Conservation (phyloP, 64 coral and sea anemone species). For the Montipora foliosa region DNA sequence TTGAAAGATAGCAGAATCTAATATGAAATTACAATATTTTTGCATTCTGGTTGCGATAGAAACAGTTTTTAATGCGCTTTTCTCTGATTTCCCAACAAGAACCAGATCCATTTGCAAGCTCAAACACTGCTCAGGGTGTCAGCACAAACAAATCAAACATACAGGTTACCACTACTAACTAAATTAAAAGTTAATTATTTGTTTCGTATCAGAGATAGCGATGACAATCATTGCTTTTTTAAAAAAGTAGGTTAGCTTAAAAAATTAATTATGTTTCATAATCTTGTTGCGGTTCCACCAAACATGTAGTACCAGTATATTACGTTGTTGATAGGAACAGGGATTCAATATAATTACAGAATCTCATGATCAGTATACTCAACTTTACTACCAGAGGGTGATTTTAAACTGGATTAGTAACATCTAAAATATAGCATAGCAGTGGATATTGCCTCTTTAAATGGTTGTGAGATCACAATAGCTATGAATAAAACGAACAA, state of each 20-base stretch:
- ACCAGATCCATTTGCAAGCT: not conserved
- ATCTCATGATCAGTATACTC: not conserved
- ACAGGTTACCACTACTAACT: not conserved
- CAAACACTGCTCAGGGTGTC: not conserved
- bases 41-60: not conserved
- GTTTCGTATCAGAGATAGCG: not conserved
- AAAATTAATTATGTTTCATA: not conserved
- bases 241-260: not conserved
- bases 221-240: not conserved
- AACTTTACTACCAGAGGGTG: not conserved
- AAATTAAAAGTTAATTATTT: not conserved
- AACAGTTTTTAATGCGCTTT: not conserved
- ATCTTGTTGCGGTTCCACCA: not conserved
- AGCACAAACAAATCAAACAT: not conserved
- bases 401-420: not conserved
- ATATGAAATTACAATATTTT: not conserved
- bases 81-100: not conserved
- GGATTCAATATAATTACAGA: not conserved
- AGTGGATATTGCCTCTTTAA: not conserved
- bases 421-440: constrained; percentile 1
- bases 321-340: not conserved
- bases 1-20: not conserved
- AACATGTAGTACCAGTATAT: not conserved
- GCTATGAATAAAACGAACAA: not conserved
- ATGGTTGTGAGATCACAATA: not conserved